phyloP scores from a whole-genome alignment of 2,113 vertebrate species.

The Sylvilagus bachmani region DNA sequence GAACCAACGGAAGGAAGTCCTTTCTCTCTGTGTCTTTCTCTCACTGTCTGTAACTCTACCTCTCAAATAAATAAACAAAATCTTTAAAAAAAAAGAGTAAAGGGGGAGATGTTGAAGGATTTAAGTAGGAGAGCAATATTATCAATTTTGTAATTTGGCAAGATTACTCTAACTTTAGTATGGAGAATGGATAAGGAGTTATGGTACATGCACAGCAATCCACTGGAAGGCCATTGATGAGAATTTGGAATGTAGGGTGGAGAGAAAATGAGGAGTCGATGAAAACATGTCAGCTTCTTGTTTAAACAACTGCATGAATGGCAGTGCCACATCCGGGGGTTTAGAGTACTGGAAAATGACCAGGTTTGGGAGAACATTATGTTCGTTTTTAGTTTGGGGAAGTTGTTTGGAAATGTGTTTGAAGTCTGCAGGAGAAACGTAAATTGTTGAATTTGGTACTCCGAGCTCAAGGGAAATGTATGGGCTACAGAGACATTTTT shows the following conservation, averaged over 20 bases:
- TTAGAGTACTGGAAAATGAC: slow-evolving; percentile 13
- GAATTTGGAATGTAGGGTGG: neutral
- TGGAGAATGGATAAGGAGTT: neutral
- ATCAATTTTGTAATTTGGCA: neutral
- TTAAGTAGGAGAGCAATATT: neutral
- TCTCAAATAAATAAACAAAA: too few relatives aligned
- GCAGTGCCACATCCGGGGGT: neutral
- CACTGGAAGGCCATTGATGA: neutral
- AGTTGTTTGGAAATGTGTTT: neutral
- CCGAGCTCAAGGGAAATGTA: neutral
- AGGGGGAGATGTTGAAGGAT: neutral
- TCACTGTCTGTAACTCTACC: too few relatives aligned
- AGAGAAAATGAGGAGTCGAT: neutral
- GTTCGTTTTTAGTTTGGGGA: neutral
- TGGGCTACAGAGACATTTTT: neutral
- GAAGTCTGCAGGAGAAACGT: neutral
- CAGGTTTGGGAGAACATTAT: neutral
- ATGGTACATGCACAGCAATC: neutral
- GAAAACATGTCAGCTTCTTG: neutral
- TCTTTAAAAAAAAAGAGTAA: too few relatives aligned
- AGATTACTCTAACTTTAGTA: neutral
- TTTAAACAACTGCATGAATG: neutral
- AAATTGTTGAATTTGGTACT: neutral
- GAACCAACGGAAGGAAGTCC: too few relatives aligned
- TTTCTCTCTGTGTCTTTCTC: too few relatives aligned